phyloP scores from a whole-genome alignment of 1,140 invertebrate genomes.

The Eupeodes corollae region DNA sequence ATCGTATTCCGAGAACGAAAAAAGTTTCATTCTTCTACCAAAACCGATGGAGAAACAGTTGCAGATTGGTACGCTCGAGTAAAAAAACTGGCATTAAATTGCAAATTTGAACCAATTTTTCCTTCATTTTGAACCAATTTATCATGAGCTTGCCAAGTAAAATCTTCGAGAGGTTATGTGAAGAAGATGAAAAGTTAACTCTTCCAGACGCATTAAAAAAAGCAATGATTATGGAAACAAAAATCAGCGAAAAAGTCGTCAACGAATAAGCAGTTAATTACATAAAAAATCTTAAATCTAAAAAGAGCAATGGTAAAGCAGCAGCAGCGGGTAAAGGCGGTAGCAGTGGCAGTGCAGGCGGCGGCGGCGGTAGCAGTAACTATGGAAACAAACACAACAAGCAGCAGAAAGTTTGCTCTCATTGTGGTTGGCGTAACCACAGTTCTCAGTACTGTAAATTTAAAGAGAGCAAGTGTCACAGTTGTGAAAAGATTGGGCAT shows the following conservation, averaged over 20 bases:
- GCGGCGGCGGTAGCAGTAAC: not conserved
- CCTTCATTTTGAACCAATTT: conserved; percentile 2
- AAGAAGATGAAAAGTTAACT: conserved; percentile 2
- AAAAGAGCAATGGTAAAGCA: too few relatives aligned
- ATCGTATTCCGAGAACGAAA: too few relatives aligned
- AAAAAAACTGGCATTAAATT: too few relatives aligned
- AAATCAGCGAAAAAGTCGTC: not conserved
- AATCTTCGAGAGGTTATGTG: conserved; percentile 2
- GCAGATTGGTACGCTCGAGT: too few relatives aligned
- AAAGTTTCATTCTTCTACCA: too few relatives aligned
- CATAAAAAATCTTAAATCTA: too few relatives aligned
- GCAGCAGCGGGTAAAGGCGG: not conserved
- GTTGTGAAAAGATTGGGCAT: conserved; percentile 2
- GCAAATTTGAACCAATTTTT: too few relatives aligned
- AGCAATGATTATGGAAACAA: conserved; percentile 2
- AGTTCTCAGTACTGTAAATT: not conserved
- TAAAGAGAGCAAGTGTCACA: conserved; percentile 1
- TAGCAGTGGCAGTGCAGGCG: not conserved
- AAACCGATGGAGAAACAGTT: too few relatives aligned
- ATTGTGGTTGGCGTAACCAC: conserved; percentile 5
- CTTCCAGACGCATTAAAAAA: not conserved
- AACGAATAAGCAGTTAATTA: too few relatives aligned
- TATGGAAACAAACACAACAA: too few relatives aligned
- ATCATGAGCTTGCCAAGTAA: not conserved
- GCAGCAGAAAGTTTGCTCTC: not conserved